These are phyloP conservation scores for Drosophila sucinea DNA, from an alignment of 1,140 invertebrate genomes.

Conservation along the genomic window DNA sequence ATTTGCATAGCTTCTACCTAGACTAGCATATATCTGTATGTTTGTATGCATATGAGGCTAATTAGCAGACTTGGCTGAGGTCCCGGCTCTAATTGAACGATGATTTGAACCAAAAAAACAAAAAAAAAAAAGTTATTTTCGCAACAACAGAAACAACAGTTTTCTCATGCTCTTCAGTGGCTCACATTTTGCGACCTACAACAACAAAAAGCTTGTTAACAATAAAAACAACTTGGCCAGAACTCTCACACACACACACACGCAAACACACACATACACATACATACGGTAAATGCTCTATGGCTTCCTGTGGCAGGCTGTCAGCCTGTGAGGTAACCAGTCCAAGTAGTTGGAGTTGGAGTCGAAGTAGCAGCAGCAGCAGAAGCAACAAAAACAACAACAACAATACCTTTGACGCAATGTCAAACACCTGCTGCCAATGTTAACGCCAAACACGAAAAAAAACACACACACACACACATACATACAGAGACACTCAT, in stretches of 20 bases:
- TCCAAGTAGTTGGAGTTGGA: slow-evolving; percentile 37
- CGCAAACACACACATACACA: slow-evolving; percentile 17
- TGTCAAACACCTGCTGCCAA: slow-evolving; percentile 81
- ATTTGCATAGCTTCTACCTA: too few species aligned
- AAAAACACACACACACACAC: slow-evolving; percentile 53
- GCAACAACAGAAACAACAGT: slow-evolving; percentile 39
- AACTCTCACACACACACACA: slow-evolving; percentile 21
- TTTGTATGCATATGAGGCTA: too few species aligned
- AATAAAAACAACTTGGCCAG: slow-evolving; percentile 77
- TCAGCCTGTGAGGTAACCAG: slow-evolving; percentile 69
- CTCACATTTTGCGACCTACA: slow-evolving; percentile 66
- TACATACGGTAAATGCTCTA: slow-evolving; percentile 61
- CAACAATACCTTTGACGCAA: slow-evolving; percentile 78
- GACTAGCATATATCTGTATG: too few species aligned
- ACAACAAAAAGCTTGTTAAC: slow-evolving; percentile 78
- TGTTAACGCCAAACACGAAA: slow-evolving; percentile 80
- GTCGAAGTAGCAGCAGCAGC: slow-evolving; percentile 31
- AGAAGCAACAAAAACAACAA: slow-evolving; percentile 40
- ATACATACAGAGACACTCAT: slow-evolving; percentile 15
- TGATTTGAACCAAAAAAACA: slow-evolving; percentile 45
- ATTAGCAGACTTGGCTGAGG: too few species aligned
- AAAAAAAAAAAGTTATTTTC: slow-evolving; percentile 51
- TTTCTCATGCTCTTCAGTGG: slow-evolving; percentile 11
- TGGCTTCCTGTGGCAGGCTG: slow-evolving; percentile 80
- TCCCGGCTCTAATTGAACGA: slow-evolving; percentile 45